Base-by-base conservation (phyloP, 1,140 invertebrate genomes). In the Rhopalosiphum maidis region DNA sequence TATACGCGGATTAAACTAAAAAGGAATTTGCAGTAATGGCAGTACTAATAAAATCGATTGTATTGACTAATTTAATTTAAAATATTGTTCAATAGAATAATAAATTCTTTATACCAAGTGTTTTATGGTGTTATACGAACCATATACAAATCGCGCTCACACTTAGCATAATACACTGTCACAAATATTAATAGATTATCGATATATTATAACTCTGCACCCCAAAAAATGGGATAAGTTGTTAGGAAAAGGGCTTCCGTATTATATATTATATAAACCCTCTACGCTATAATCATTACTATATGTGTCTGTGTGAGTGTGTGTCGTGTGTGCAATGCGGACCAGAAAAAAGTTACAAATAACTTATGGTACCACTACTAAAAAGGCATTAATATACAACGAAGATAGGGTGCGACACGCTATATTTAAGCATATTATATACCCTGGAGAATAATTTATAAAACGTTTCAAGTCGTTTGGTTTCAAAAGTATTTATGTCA, bases 371-470 rank as follows among this genome's bases (percentile, higher is more conserved):
- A n/a, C 25, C n/a, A 68, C 54, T 43, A 43, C 89, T 68, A 68
- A 90, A 90, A 90, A 60, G 30, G 37, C 54, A 68, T 90, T 68
- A 89, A 55, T 85, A 85, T 35, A 48, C 46, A 37, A 89, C 8
- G 11, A 54, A 48, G 88, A 89, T 89, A 5, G 87, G 87, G 87
- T 54, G 87, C n/a, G 48, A 54, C 87, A 5, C 21, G 8, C 43
- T 15, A 48, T 85, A 85, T 85, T 37, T 37, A 22, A 35, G 18
- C 77, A 43, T 86, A 86, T 46, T 46, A 46, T 86, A 25, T 89
- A 41, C 88, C 87, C 51, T 23, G 51, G 21, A 37, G 88, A 55
- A 89, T 89, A 55, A 55, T 89, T 54, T 89, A 89, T 89, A 55
- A 89, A 55, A 89, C 51, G 35, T 89, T 89, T 54, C 21, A 35